Conservation (phyloP, 2,888 invertebrate species). For the Sinotaia quadrata region DNA sequence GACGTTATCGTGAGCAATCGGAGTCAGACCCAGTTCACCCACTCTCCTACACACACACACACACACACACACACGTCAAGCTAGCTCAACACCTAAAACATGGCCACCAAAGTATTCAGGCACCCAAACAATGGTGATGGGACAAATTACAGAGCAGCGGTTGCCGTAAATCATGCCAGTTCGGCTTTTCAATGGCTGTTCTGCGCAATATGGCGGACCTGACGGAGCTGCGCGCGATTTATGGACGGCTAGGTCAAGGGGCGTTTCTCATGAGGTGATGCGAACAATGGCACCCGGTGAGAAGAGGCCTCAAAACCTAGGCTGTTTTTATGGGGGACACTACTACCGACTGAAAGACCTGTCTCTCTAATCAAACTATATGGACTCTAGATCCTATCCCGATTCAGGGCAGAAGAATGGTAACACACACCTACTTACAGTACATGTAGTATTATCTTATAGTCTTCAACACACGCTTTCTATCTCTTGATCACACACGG, state of each 20-base stretch:
- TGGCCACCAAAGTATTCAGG: too few relatives aligned
- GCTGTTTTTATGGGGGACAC: too few relatives aligned
- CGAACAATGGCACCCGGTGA: constrained; percentile 11
- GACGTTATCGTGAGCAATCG: too few relatives aligned
- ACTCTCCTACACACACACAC: constrained; percentile 4
- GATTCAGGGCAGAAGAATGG: too few relatives aligned
- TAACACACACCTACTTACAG: too few relatives aligned
- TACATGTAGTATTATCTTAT: too few relatives aligned
- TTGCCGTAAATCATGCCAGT: constrained; percentile 17
- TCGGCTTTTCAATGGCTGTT: neutral
- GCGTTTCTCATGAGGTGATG: constrained; percentile 14
- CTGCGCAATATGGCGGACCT: constrained; percentile 3
- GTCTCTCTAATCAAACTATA: too few relatives aligned
- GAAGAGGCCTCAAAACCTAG: neutral
- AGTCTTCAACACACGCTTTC: too few relatives aligned
- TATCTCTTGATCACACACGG: too few relatives aligned
- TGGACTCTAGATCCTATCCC: too few relatives aligned
- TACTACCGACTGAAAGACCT: too few relatives aligned
- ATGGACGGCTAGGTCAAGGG: constrained; percentile 20
- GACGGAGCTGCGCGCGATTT: constrained; percentile 21
- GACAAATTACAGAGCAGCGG: constrained; percentile 28
- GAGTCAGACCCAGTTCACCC: neutral
- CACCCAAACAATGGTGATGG: constrained; percentile 18
- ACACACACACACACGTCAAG: constrained; percentile 5
- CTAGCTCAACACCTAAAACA: neutral